These are phyloP conservation scores for Thamnophis sirtalis DNA, from an alignment of 2,113 vertebrate species.

Conservation along the genomic window DNA sequence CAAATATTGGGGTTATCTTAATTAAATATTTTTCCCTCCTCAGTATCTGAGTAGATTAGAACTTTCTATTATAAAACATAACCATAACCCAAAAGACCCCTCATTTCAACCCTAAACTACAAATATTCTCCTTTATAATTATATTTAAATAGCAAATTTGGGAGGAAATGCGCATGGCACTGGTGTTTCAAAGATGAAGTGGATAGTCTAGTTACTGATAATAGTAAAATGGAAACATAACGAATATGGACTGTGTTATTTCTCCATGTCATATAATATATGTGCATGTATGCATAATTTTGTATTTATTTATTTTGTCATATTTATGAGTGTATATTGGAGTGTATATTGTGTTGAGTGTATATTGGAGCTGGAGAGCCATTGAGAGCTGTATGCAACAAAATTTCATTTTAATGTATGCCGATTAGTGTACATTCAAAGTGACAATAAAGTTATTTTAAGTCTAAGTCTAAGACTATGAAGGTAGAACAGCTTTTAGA, in stretches of 20 bases:
- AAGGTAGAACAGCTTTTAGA: background rate
- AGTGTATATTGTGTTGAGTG: too few relatives aligned
- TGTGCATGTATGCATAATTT: too few relatives aligned
- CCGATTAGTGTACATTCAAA: too few relatives aligned
- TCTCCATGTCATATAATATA: too few relatives aligned
- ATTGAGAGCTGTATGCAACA: too few relatives aligned
- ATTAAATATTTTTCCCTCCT: background rate
- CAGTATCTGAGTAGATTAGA: background rate
- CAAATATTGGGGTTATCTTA: background rate
- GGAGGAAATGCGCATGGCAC: background rate
- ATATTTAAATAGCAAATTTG: background rate
- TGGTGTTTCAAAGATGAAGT: background rate
- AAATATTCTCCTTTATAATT: background rate
- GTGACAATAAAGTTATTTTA: too few relatives aligned
- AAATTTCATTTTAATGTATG: too few relatives aligned
- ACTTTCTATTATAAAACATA: background rate
- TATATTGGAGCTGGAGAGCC: too few relatives aligned
- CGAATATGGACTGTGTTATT: background rate
- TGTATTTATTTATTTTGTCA: too few relatives aligned
- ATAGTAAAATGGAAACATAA: background rate
- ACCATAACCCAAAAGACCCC: background rate
- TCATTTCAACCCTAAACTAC: too few relatives aligned
- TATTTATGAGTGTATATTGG: too few relatives aligned
- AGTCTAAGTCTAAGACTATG: background rate
- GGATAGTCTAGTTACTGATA: background rate